These are phyloP conservation scores for Orestias chungarensis DNA, from an alignment of 2,797 vertebrate genomes.

Conservation along the genomic window DNA sequence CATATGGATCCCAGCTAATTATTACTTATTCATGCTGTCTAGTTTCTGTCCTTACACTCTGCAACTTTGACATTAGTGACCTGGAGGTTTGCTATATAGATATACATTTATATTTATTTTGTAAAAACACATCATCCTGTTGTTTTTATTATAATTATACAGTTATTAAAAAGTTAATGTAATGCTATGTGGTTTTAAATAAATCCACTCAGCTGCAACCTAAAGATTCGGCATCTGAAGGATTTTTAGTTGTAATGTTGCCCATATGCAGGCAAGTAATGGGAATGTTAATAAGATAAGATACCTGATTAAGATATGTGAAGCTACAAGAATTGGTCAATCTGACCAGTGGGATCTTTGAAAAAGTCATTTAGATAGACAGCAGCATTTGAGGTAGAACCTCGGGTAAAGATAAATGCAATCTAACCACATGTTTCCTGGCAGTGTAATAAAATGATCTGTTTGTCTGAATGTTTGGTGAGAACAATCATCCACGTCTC, in stretches of 20 bases:
- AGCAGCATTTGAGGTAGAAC: not conserved
- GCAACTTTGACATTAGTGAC: too few species aligned
- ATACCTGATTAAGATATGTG: not conserved
- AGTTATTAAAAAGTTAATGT: not conserved
- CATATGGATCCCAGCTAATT: not conserved
- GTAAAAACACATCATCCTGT: not conserved
- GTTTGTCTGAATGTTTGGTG: constrained; percentile 7
- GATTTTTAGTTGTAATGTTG: not conserved
- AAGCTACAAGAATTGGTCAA: not conserved
- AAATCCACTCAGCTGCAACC: not conserved
- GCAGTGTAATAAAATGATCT: not conserved
- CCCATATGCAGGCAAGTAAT: not conserved
- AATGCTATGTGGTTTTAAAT: not conserved
- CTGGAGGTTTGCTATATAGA: too few species aligned
- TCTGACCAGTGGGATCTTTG: too few species aligned
- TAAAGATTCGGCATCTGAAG: too few species aligned
- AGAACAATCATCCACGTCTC: constrained; percentile 1
- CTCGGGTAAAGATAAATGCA: not conserved
- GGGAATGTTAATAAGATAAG: not conserved
- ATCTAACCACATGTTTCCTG: constrained; percentile 9
- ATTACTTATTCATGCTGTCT: not conserved
- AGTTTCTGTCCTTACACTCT: too few species aligned
- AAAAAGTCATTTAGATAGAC: not conserved
- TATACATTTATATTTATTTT: not conserved
- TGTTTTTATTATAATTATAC: not conserved